phyloP scores from a whole-genome alignment of 2,797 vertebrate species.

The Odontamblyopus rebecca region DNA sequence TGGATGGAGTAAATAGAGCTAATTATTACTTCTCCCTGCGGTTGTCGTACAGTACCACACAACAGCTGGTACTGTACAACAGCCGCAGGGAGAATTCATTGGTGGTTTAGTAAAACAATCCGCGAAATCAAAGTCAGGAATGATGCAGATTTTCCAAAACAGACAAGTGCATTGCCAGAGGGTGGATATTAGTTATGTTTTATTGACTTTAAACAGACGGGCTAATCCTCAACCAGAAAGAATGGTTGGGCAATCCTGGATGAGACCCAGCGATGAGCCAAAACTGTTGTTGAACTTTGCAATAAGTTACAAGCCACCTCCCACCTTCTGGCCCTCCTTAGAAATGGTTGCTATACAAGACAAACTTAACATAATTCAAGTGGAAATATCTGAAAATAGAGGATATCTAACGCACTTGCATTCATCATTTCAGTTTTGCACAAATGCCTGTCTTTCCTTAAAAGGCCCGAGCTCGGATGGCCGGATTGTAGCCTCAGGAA shows the following conservation, averaged over 20 bases:
- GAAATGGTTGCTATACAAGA: slow-evolving; percentile 9
- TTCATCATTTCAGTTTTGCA: slow-evolving; percentile 3
- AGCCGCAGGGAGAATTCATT: too few species aligned
- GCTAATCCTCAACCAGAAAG: slow-evolving; percentile 49
- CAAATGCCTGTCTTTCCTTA: neutral
- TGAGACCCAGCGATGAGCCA: slow-evolving; percentile 2
- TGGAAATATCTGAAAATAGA: neutral
- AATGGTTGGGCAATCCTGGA: slow-evolving; percentile 31
- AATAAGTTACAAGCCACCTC: neutral
- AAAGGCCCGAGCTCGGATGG: neutral
- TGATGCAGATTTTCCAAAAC: slow-evolving; percentile 46
- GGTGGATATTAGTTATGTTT: slow-evolving; percentile 33
- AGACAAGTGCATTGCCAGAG: slow-evolving; percentile 24
- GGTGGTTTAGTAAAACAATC: slow-evolving; percentile 32
- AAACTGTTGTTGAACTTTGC: slow-evolving; percentile 16
- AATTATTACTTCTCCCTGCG: neutral
- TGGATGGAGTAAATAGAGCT: neutral
- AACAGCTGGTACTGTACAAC: too few species aligned
- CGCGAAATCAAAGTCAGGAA: slow-evolving; percentile 44
- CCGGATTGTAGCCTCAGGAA: neutral
- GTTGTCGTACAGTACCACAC: neutral
- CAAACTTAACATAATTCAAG: slow-evolving; percentile 22
- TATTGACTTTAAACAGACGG: slow-evolving; percentile 46
- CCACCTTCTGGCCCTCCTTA: slow-evolving; percentile 4
- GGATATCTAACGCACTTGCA: neutral